Evolutionary conservation across 1,140 invertebrate species (phyloP).

Genomic region (Drosophila ogumai): DNA sequence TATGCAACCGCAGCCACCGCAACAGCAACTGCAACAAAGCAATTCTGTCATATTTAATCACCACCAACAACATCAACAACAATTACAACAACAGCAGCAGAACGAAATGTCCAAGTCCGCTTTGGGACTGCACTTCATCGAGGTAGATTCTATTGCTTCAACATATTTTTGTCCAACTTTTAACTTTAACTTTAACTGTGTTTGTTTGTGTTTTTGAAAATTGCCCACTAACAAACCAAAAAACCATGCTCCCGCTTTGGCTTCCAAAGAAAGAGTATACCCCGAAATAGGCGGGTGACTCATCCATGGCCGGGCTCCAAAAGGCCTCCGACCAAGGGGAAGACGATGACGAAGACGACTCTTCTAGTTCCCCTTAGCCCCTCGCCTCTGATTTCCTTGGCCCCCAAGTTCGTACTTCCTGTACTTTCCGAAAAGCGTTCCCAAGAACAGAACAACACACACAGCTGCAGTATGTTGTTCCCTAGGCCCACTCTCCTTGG

Average conservation of each 20-base stretch:
- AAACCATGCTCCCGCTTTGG: constrained; percentile 24
- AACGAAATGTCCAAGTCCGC: constrained; percentile 83
- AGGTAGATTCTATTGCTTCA: constrained; percentile 72
- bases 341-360: constrained; percentile 14
- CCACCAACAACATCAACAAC: constrained; percentile 42
- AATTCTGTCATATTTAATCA: constrained; percentile 71
- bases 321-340: constrained; percentile 32
- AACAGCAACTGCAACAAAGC: constrained; percentile 68
- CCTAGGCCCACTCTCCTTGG: constrained; percentile 15
- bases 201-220: constrained; percentile 46
- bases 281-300: constrained; percentile 49
- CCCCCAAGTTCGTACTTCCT: constrained; percentile 50
- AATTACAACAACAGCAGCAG: constrained; percentile 65
- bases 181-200: constrained; percentile 4
- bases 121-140: constrained; percentile 74
- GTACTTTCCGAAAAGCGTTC: constrained; percentile 31
- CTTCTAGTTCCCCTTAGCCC: constrained; percentile 1
- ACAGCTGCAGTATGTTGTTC: not conserved
- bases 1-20: constrained; percentile 60
- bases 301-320: constrained; percentile 41
- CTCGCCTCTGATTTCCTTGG: constrained; percentile 2
- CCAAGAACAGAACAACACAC: constrained; percentile 35
- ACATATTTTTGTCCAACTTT: constrained; percentile 15
- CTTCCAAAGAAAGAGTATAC: constrained; percentile 37
- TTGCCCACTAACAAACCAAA: constrained; percentile 42